Evolutionary conservation across 2,113 vertebrate species (phyloP).

Genomic region (Microtus oregoni): DNA sequence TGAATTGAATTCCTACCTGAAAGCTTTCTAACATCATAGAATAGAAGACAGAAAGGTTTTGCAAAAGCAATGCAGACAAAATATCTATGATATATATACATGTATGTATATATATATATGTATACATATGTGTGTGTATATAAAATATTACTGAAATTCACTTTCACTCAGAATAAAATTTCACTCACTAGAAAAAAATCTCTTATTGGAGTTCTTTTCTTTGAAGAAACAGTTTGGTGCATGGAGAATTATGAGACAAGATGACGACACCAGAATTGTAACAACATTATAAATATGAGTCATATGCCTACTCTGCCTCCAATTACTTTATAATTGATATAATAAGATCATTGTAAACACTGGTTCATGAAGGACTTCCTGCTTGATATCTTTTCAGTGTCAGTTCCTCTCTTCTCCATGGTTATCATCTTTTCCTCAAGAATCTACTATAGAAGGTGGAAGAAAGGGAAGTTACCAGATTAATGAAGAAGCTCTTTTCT

Average conservation of each 20-base stretch:
- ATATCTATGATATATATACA: neutral
- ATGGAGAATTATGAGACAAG: neutral
- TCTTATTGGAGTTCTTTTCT: neutral
- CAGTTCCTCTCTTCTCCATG: too few species aligned
- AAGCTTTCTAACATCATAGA: neutral
- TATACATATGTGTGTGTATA: neutral
- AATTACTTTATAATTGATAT: neutral
- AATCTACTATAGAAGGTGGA: neutral
- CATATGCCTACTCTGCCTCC: neutral
- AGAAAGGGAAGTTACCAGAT: neutral
- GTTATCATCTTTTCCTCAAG: neutral
- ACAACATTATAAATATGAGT: neutral
- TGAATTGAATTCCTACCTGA: neutral
- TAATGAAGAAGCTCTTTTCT: neutral
- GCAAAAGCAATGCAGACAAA: neutral
- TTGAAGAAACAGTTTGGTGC: neutral
- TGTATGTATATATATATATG: too few species aligned
- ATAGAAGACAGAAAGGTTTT: neutral
- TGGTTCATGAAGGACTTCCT: neutral
- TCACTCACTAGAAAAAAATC: neutral
- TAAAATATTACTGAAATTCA: neutral
- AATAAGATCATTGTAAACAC: neutral
- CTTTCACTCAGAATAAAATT: constrained; percentile 19
- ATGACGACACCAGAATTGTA: neutral
- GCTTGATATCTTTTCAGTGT: neutral